Conservation (phyloP, 2,888 invertebrate genomes). For the Prenolepis imparis region DNA sequence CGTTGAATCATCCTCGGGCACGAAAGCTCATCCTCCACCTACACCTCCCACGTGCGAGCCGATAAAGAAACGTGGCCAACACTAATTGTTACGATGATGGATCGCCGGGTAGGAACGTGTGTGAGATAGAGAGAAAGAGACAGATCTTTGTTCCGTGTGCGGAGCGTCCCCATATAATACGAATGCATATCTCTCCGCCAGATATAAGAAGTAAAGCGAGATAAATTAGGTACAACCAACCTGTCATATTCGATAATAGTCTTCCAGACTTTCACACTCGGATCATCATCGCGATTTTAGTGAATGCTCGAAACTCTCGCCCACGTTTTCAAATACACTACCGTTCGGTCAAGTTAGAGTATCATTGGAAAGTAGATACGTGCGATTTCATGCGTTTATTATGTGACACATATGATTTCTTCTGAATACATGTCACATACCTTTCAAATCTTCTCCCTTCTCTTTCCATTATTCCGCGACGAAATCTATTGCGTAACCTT, state of each 20-base stretch:
- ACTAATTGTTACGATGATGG: slow-evolving; percentile 83
- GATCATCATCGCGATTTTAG: slow-evolving; percentile 16
- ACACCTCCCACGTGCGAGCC: slow-evolving; percentile 78
- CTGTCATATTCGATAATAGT: slow-evolving; percentile 53
- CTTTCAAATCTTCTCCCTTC: not conserved
- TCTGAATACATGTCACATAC: not conserved
- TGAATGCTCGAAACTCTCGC: slow-evolving; percentile 1
- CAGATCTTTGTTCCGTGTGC: slow-evolving; percentile 63
- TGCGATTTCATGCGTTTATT: not conserved
- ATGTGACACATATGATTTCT: not conserved
- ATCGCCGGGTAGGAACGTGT: slow-evolving; percentile 70
- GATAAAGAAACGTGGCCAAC: slow-evolving; percentile 72
- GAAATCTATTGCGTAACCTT: slow-evolving; percentile 33
- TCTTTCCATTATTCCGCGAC: not conserved
- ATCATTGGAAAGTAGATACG: not conserved
- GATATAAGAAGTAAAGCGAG: slow-evolving; percentile 39
- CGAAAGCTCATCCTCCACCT: slow-evolving; percentile 75
- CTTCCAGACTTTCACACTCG: slow-evolving; percentile 20
- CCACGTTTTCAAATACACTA: not conserved
- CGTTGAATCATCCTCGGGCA: slow-evolving; percentile 74
- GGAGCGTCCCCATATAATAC: slow-evolving; percentile 34
- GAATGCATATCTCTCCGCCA: slow-evolving; percentile 43
- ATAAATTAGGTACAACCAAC: slow-evolving; percentile 43
- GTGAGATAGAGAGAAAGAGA: slow-evolving; percentile 32
- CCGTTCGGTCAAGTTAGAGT: not conserved